Conservation (phyloP, 2,797 vertebrate species). For the Onychomys torridus region DNA sequence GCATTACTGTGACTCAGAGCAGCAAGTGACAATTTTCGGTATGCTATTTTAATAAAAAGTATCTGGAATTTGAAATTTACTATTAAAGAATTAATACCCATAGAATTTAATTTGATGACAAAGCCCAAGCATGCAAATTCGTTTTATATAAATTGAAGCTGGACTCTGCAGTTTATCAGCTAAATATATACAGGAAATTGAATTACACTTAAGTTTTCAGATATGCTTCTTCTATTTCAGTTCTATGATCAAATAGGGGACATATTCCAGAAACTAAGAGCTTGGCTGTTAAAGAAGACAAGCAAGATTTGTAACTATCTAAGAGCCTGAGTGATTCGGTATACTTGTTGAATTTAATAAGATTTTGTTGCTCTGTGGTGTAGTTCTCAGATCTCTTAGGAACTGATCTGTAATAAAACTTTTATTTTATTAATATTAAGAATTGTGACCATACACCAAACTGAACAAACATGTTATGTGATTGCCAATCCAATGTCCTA, state of each 20-base stretch:
- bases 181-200: constrained; percentile 52
- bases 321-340: constrained; percentile 62
- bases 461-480: constrained; percentile 80
- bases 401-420: constrained; percentile 86
- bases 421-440: constrained; percentile 88
- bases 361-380: constrained; percentile 88
- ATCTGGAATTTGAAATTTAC: constrained; percentile 60
- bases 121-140: not conserved
- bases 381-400: constrained; percentile 78
- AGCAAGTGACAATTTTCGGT: constrained; percentile 29
- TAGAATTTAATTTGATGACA: constrained; percentile 45
- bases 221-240: constrained; percentile 83
- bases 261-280: constrained; percentile 83
- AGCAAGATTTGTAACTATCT: constrained; percentile 63
- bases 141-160: not conserved
- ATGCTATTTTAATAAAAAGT: constrained; percentile 49
- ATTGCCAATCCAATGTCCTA: constrained; percentile 65
- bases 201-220: constrained; percentile 85
- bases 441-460: constrained; percentile 76
- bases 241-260: constrained; percentile 85
- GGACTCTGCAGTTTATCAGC: constrained; percentile 37
- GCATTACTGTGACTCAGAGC: constrained; percentile 39
- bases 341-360: constrained; percentile 84
- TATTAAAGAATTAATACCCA: constrained; percentile 34
- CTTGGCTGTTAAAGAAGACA: constrained; percentile 72